These are phyloP conservation scores for Ecdyonurus torrentis DNA, from an alignment of 2,888 invertebrate genomes.

Conservation along the genomic window DNA sequence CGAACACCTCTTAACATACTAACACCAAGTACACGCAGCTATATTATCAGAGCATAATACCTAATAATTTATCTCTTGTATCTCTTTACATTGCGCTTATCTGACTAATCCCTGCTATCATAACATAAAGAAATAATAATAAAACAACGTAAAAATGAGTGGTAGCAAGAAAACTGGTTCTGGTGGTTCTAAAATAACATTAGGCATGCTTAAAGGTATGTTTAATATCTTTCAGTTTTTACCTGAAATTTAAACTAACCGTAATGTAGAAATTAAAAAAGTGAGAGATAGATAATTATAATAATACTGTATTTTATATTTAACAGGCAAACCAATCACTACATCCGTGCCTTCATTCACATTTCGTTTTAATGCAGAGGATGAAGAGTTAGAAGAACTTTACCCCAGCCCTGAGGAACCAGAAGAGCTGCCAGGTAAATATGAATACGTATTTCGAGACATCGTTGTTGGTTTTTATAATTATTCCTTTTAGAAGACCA, in stretches of 20 bases:
- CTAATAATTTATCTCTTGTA: neutral
- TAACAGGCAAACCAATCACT: slow-evolving; percentile 27
- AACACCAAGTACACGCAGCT: neutral
- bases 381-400: slow-evolving; percentile 54
- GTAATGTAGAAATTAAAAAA: slow-evolving; percentile 4
- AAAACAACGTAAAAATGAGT: neutral
- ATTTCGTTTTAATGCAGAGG: slow-evolving; percentile 59
- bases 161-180: slow-evolving; percentile 10
- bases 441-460: too few relatives aligned
- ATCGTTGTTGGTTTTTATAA: neutral
- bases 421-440: slow-evolving; percentile 22
- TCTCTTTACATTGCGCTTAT: too few relatives aligned
- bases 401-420: slow-evolving; percentile 40
- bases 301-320: slow-evolving; percentile 10
- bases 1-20: neutral
- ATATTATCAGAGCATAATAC: neutral
- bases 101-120: too few relatives aligned
- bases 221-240: slow-evolving; percentile 6
- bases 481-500: too few relatives aligned
- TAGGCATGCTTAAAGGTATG: slow-evolving; percentile 26
- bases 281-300: neutral
- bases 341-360: slow-evolving; percentile 30
- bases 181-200: slow-evolving; percentile 22
- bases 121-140: too few relatives aligned
- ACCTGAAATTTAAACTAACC: slow-evolving; percentile 13